Percentiles rank a stretch among this genome's conserved stretches.
These are phyloP conservation scores for Leucozona laternaria DNA, from an alignment of 2,888 invertebrate genomes.

Conservation along the genomic window DNA sequence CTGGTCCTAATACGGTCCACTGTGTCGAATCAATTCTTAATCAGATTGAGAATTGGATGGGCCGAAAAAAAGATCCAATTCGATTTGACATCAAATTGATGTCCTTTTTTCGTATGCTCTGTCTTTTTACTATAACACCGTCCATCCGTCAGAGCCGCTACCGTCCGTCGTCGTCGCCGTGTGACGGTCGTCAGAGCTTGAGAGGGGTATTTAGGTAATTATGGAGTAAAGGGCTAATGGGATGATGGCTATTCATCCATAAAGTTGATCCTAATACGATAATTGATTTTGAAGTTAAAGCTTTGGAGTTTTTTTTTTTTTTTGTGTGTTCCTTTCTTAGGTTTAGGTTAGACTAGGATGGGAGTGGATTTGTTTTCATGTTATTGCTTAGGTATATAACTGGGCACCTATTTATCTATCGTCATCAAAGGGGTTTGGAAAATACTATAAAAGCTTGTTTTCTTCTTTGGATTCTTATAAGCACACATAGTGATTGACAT, in stretches of 20 bases:
- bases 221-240: constrained; percentile 59
- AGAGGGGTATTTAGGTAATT: constrained; percentile 68
- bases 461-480: background rate
- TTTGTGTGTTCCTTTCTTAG: background rate
- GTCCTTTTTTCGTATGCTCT: constrained; percentile 38
- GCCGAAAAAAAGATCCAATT: constrained; percentile 66
- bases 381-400: background rate
- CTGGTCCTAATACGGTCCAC: constrained; percentile 39
- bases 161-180: background rate
- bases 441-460: background rate
- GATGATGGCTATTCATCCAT: constrained; percentile 63
- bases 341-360: background rate
- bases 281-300: constrained; percentile 73
- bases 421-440: background rate
- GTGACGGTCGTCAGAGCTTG: background rate
- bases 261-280: constrained; percentile 72
- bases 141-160: background rate
- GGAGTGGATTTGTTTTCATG: background rate
- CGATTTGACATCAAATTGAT: constrained; percentile 61
- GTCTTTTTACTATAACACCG: constrained; percentile 3
- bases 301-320: constrained; percentile 24
- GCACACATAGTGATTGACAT: background rate
- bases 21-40: constrained; percentile 68
- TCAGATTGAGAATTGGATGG: constrained; percentile 70
- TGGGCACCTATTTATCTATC: too few species aligned